These are phyloP conservation scores for Vidua macroura DNA, from an alignment of 2,113 vertebrate species.

Conservation along the genomic window DNA sequence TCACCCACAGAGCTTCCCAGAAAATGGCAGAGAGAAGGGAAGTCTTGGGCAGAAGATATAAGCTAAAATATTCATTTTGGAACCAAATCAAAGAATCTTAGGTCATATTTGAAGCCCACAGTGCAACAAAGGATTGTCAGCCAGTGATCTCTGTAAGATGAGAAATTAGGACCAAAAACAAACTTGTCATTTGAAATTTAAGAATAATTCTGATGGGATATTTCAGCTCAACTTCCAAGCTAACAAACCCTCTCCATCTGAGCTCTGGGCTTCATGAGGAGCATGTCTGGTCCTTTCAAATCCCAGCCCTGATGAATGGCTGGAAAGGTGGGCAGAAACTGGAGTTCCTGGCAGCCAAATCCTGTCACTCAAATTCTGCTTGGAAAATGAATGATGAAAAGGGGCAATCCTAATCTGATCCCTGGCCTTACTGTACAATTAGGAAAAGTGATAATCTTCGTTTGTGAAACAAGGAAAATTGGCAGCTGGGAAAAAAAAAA, in stretches of 20 bases:
- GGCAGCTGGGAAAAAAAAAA: conserved; percentile 49
- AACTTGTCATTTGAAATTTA: neutral
- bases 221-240: neutral
- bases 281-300: neutral
- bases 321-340: conserved; percentile 38
- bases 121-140: neutral
- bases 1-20: neutral
- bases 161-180: neutral
- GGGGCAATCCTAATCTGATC: conserved; percentile 34
- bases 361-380: conserved; percentile 1
- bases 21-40: neutral
- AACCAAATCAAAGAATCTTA: neutral
- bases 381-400: conserved; percentile 45
- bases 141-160: neutral
- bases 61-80: neutral
- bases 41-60: neutral
- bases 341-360: conserved; percentile 30
- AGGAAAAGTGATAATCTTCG: conserved; percentile 54
- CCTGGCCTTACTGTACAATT: conserved; percentile 25
- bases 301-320: neutral
- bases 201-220: neutral
- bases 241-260: neutral
- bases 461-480: conserved; percentile 52
- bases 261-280: neutral
- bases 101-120: neutral